Base-by-base conservation (phyloP, 92 coral and sea anemone genomes). In the Epizoanthus scotinus region DNA sequence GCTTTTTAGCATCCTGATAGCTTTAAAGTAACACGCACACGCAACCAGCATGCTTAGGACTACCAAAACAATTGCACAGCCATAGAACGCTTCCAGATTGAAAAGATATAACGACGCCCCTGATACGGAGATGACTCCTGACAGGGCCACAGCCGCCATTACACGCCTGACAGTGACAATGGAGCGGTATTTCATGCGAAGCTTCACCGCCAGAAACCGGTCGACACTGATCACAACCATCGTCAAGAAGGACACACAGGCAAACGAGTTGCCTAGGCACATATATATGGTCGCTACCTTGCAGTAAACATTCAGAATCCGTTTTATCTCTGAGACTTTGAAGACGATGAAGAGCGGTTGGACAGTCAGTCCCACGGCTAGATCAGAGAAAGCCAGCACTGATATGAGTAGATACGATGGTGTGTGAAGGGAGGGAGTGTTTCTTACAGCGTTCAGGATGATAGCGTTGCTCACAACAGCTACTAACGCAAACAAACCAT, bases 161-260 rank as follows among this genome's bases (percentile, higher is more conserved):
- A 75, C 81, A 58, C 81, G 68, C 58, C 81, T 59, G 2, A 58
- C 14, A 22, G 81, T 75, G 55, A 40, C 81, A 60, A 60, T 12
- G 22, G 81, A 53, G 26, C 81, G 81, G 36, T 75, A 75, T 49
- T 75, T 75, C 40, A 75, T 36, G 50, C 81, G 81, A 40, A 75
- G 81, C 18, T 67, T 75, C 31, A 75, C 81, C 3, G 81, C 81
- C 55, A 75, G 63, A 40, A 75, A 75, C 25, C 81, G 81, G 18
- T 75, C 81, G 42, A 75, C 81, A 22, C 81, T 75, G 55, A 75
- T 75, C 1, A 26, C 42, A 58, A 75, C 81, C 81, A 75, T 75
- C 15, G 81, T 59, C 67, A 75, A 42, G 47, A 75, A 75, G 20
- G 81, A 75, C 28, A 75, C 31, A 1, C 81, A 75, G 21, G 81